Evolutionary conservation across 2,888 invertebrate species (phyloP).

Genomic region (Polietes domitor): DNA sequence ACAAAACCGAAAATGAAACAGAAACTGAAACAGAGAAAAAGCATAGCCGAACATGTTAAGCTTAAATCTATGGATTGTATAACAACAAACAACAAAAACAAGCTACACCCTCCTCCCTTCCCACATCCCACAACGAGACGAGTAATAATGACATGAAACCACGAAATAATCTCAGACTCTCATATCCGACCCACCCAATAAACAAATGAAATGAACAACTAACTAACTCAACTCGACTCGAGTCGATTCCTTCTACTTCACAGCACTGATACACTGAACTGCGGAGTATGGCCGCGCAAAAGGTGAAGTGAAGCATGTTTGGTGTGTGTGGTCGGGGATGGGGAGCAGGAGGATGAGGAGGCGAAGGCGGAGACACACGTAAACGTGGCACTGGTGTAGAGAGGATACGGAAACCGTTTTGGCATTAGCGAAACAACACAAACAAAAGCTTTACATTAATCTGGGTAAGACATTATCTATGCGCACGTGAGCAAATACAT

Average conservation of each 20-base stretch:
- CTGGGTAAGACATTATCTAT: constrained; percentile 67
- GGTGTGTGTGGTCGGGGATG: too few species aligned
- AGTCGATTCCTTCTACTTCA: neutral
- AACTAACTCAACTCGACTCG: constrained; percentile 49
- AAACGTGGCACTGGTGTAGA: neutral
- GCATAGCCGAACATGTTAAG: constrained; percentile 49
- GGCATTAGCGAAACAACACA: constrained; percentile 41
- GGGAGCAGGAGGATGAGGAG: neutral
- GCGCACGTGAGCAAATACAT: constrained; percentile 68
- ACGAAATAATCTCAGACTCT: constrained; percentile 56
- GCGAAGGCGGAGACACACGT: neutral
- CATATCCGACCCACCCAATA: constrained; percentile 46
- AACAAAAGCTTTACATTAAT: constrained; percentile 65
- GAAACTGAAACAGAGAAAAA: constrained; percentile 22
- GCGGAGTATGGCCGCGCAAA: neutral
- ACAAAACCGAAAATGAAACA: constrained; percentile 10
- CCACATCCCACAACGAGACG: neutral
- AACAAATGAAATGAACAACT: constrained; percentile 62
- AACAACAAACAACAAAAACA: neutral
- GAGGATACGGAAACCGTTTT: constrained; percentile 31
- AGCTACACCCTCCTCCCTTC: neutral
- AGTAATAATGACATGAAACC: constrained; percentile 64
- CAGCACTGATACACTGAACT: constrained; percentile 5
- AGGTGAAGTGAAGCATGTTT: constrained; percentile 12
- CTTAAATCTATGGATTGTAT: constrained; percentile 49